These are phyloP conservation scores for Helobdella robusta DNA, from an alignment of 2,888 invertebrate genomes.

Conservation along the genomic window DNA sequence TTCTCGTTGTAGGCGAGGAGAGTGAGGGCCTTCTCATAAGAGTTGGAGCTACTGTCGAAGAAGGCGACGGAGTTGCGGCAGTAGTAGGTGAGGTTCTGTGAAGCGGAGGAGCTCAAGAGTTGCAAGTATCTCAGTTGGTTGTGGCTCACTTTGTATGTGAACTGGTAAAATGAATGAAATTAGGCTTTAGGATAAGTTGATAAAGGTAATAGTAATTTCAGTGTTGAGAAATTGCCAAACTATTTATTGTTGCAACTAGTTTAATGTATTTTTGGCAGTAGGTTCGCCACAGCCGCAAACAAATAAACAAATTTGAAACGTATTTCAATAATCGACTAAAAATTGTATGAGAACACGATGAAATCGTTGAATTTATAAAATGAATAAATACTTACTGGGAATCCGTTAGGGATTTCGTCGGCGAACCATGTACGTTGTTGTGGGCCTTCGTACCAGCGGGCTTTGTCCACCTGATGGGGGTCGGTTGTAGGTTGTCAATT, in stretches of 20 bases:
- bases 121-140: conserved; percentile 78
- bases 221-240: no score
- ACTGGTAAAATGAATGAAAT: conserved; percentile 55
- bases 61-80: conserved; percentile 76
- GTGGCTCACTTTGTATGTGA: conserved; percentile 75
- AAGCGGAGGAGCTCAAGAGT: conserved; percentile 64
- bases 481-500: no score
- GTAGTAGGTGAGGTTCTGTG: conserved; percentile 77
- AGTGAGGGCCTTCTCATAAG: conserved; percentile 55
- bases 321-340: no score
- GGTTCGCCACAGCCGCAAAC: no score
- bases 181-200: no score
- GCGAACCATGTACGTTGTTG: conserved; percentile 33
- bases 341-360: no score
- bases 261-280: no score
- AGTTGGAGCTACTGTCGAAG: conserved; percentile 59
- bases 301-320: no score
- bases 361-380: no score
- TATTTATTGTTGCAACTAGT: no score
- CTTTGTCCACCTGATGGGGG: conserved; percentile 25
- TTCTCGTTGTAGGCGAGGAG: conserved; percentile 34
- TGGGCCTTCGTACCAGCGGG: conserved; percentile 28
- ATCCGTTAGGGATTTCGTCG: conserved; percentile 34
- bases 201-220: no score
- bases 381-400: conserved; percentile 27